phyloP scores from a whole-genome alignment of 2,797 vertebrate species.

The Syndactyla subalaris region DNA sequence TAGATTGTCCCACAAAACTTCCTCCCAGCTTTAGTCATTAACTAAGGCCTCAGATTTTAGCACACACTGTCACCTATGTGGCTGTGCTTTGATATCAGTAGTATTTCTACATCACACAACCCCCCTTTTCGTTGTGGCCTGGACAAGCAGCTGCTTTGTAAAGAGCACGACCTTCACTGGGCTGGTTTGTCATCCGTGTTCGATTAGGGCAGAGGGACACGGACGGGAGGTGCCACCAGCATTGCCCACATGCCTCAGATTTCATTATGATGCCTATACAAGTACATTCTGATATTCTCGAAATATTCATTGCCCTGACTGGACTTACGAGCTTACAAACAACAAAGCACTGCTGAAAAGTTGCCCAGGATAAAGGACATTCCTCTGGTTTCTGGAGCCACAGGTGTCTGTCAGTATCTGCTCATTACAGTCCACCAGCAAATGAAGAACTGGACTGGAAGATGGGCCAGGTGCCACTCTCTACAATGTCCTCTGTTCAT shows the following conservation, averaged over 20 bases:
- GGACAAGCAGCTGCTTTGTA: not conserved
- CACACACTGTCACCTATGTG: rapidly evolving
- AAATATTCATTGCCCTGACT: rapidly evolving
- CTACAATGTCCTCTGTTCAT: not conserved
- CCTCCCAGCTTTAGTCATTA: not conserved
- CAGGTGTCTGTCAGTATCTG: not conserved
- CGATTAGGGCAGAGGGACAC: not conserved
- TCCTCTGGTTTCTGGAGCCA: not conserved
- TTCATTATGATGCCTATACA: not conserved
- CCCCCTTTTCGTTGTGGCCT: rapidly evolving
- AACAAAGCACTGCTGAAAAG: not conserved
- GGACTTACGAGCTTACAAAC: rapidly evolving
- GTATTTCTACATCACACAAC: not conserved
- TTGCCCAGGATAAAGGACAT: not conserved
- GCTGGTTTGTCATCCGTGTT: not conserved
- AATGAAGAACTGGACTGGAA: not conserved
- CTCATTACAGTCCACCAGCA: not conserved
- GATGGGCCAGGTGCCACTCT: not conserved
- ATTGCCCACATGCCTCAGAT: not conserved
- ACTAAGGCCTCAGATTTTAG: not conserved
- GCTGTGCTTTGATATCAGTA: not conserved
- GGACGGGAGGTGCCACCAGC: not conserved
- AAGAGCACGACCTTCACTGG: rapidly evolving
- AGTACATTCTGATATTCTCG: not conserved
- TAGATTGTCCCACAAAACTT: not conserved